Base-by-base conservation (phyloP, 2,888 invertebrate genomes). In the Orchesellides sinensis region DNA sequence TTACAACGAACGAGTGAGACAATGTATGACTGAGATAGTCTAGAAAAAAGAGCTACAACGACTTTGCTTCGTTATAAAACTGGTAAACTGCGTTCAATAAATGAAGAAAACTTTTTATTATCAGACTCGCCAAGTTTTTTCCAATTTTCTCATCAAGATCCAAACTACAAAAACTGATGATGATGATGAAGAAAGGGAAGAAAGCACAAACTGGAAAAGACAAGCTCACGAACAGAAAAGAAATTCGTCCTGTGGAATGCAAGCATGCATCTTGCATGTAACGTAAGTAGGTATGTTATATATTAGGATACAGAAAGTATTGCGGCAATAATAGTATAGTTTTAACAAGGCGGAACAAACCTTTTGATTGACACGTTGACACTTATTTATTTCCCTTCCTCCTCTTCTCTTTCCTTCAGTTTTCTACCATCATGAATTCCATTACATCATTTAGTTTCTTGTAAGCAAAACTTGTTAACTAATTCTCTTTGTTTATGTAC, bases 301-400 rank as follows among this genome's bases (percentile, higher is more conserved):
- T 35, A 5, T 17, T 49, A 8, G 12, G 5, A 49, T n/a, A 49
- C 49, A 49, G 27, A 29, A n/a, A 6, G 32, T 59, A 27, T 29
- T 8, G n/a, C 40, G 10, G 40, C n/a, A 52, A 52, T 12, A 29
- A 59, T 35, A 25, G 40, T 21, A n/a, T n/a, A 35, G 27, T 52
- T 45, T 49, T 63, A 63, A 49, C 68, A 77, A 77, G 63, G 17
- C 49, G 40, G 75, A 40, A 52, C 25, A 73, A 73, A 25, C 45
- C 45, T 47, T 78, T 69, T 78, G 78, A 78, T 78, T 69, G 78
- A 78, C 68, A 40, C 78, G 61, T 69, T 78, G 78, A 78, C 78
- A 78, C 78, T 78, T 78, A 78, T 78, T 75, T 68, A 27, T 77
- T 77, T 66, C 47, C 32, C 32, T 17, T 69, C 47, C 29, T 32